Evolutionary conservation across 2,797 vertebrate genomes (phyloP), one percentile per base, ranked within the genome.

Genomic region (Sebastes trivittatus): DNA sequence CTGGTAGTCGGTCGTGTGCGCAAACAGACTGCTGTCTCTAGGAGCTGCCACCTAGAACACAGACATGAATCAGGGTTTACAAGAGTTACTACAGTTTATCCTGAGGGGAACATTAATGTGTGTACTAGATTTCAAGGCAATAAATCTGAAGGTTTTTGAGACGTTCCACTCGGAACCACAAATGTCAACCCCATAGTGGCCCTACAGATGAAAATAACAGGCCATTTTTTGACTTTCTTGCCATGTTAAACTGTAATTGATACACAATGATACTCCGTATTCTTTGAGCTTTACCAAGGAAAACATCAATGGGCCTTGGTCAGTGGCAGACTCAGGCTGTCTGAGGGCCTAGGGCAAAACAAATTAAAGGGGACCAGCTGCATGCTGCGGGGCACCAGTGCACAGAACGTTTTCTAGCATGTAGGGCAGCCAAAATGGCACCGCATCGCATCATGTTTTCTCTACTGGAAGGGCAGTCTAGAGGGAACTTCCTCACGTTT

Each of bases 21-120:
- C 14, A 63, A 32, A 86, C 46, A 87, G 52, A 55, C 46, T 72
- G 69, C 81, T 86, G 87, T 85, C 56, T 60, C 2, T 56, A 1
- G 90, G 90, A 25, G 77, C 82, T 29, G 36, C 75, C 65, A 92
- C 85, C 93, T 94, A 6, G 1, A 84, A 74, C 14, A 81, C 7
- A 77, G 18, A 64, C 13, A 84, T 22, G 3, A 72, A 52, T 32
- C 7, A 46, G 11, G 16, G 16, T 2, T 34, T 3, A 52, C 42
- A 18, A 30, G 56, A 27, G 42, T 52, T 52, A 52, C n/a, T 52
- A 49, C 25, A n/a, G 29, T 5, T 68, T 46, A 54, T 14, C 18
- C 9, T n/a, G 18, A 2, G 25, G 9, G 56, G 7, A 16, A 29
- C 59, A 34, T 42, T 64, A 9, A 38, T 5, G 16, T 27, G 16